Evolutionary conservation across 2,888 invertebrate species (phyloP).

Genomic region (Deroplatys truncata): DNA sequence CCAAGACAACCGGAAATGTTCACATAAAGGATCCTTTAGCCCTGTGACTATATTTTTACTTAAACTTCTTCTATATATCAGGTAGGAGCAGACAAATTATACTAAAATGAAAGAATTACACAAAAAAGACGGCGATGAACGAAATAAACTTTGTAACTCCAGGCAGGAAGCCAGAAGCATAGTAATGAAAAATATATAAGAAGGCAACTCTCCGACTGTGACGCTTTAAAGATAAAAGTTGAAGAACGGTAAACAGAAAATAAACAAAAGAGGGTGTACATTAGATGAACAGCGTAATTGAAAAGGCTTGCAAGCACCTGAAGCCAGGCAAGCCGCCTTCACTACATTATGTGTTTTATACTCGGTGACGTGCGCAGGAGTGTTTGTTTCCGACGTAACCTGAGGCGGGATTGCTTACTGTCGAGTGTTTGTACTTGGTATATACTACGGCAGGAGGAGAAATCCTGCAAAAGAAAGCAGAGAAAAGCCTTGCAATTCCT

Average conservation of each 20-base stretch:
- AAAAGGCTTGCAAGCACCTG: not conserved
- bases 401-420: not conserved
- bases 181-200: not conserved
- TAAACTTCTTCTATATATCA: no score
- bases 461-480: slow-evolving; percentile 5
- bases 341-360: not conserved
- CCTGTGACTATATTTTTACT: no score
- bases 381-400: not conserved
- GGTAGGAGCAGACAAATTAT: no score
- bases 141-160: no score
- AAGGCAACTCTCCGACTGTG: not conserved
- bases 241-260: not conserved
- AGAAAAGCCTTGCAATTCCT: not conserved
- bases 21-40: no score
- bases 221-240: not conserved
- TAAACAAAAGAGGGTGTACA: not conserved
- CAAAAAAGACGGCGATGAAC: no score
- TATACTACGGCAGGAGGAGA: not conserved
- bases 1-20: no score
- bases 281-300: not conserved
- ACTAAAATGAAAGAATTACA: no score
- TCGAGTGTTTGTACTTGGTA: not conserved
- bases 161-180: no score
- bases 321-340: not conserved
- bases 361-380: not conserved